Conservation (phyloP, 2,113 vertebrate species). For the Ondatra zibethicus region DNA sequence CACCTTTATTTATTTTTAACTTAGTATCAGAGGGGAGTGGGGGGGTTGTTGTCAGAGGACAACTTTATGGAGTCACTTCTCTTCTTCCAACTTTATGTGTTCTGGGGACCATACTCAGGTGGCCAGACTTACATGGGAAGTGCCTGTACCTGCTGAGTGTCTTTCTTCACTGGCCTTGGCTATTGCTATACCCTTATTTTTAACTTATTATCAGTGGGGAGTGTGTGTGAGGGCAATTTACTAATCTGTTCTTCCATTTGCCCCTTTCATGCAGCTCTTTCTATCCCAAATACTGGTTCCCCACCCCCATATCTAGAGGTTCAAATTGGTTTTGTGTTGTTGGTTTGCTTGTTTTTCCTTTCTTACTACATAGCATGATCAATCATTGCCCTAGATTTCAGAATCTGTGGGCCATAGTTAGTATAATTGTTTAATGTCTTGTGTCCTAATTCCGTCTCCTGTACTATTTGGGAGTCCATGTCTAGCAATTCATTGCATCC, state of each 20-base stretch:
- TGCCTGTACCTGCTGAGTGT: too few species aligned
- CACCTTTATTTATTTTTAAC: neutral
- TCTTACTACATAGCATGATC: neutral
- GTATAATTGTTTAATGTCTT: slow-evolving; percentile 37
- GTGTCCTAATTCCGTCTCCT: neutral
- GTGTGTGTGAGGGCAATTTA: neutral
- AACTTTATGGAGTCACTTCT: neutral
- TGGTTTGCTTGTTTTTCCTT: neutral
- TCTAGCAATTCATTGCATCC: neutral
- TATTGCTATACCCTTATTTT: too few species aligned
- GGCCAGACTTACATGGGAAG: neutral
- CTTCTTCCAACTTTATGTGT: neutral
- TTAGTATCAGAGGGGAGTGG: neutral
- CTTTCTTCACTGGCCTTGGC: neutral
- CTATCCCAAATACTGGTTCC: neutral
- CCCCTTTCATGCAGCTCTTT: slow-evolving; percentile 15
- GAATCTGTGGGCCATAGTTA: slow-evolving; percentile 6
- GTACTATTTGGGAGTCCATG: neutral
- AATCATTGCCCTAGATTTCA: neutral
- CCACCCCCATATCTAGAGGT: slow-evolving; percentile 24
- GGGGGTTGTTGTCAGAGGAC: neutral
- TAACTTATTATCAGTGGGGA: too few species aligned
- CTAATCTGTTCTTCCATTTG: neutral
- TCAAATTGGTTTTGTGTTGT: neutral
- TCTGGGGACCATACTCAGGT: neutral